Evolutionary conservation across 2,797 vertebrate species (phyloP).

Genomic region (Setipinna tenuifilis): DNA sequence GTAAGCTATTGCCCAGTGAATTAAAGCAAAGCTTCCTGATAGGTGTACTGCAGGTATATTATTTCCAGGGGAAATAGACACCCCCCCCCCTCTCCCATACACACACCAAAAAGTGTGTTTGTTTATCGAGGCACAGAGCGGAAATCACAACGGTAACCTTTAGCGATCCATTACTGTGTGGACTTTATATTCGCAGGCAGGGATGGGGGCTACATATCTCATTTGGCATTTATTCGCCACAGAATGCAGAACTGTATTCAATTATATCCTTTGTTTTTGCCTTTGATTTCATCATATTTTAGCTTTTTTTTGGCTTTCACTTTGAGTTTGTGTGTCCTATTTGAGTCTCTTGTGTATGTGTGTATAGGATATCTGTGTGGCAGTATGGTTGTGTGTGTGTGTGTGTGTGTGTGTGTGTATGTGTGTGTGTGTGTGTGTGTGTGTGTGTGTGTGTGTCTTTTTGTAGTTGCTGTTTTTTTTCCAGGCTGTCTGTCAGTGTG

Average conservation of each 20-base stretch:
- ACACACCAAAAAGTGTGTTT: neutral
- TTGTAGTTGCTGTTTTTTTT: no score
- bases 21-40: neutral
- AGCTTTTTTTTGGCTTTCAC: neutral
- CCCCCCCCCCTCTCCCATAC: neutral
- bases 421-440: no score
- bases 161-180: neutral
- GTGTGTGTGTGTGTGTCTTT: no score
- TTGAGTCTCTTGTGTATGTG: neutral
- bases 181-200: neutral
- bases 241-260: neutral
- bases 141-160: neutral
- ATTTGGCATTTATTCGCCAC: neutral
- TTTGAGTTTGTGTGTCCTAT: neutral
- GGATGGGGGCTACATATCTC: neutral
- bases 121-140: neutral
- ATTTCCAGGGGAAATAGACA: neutral
- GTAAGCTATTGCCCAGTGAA: constrained; percentile 7
- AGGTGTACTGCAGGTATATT: neutral
- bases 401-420: neutral
- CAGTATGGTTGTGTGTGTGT: neutral
- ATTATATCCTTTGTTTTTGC: neutral
- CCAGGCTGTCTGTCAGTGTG: neutral
- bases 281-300: constrained; percentile 16
- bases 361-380: neutral